Conservation (phyloP, 2,113 vertebrate genomes). For the Etheostoma cragini region DNA sequence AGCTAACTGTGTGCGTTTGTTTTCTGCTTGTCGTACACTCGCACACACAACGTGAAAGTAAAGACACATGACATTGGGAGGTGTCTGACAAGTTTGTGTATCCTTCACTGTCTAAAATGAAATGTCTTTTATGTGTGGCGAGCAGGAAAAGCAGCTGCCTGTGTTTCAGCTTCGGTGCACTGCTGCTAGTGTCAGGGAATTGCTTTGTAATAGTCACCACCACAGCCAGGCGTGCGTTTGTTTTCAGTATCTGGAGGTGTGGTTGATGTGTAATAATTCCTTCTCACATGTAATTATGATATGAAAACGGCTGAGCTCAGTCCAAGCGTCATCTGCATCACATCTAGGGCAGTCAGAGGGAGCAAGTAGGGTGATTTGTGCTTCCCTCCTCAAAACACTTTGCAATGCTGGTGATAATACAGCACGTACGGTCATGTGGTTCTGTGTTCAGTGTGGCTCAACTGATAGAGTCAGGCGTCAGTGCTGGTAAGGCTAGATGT, state of each 20-base stretch:
- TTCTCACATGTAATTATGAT: conserved; percentile 27
- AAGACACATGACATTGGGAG: conserved; percentile 28
- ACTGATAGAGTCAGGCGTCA: conserved; percentile 13
- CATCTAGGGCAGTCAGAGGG: conserved; percentile 4
- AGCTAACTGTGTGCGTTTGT: conserved; percentile 59
- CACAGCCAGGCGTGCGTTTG: conserved; percentile 57
- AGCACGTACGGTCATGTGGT: conserved; percentile 9
- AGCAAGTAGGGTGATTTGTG: conserved; percentile 4
- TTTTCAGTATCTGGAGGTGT: conserved; percentile 58
- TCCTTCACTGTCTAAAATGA: neutral
- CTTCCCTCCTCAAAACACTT: neutral
- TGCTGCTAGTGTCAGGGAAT: conserved; percentile 1
- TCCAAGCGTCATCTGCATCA: conserved; percentile 2
- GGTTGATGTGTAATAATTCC: conserved; percentile 44
- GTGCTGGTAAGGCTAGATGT: conserved; percentile 14
- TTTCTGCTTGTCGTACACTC: conserved; percentile 11
- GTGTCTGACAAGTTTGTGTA: conserved; percentile 24
- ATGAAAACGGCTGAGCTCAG: neutral
- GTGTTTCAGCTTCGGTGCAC: conserved; percentile 32
- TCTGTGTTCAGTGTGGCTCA: conserved; percentile 17
- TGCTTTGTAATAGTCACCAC: conserved; percentile 30
- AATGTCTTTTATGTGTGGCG: conserved; percentile 11
- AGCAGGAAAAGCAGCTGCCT: conserved; percentile 53
- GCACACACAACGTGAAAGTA: neutral
- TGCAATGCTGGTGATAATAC: conserved; percentile 1